Percentiles rank a stretch among this genome's conserved stretches.
Conservation (phyloP, 2,113 vertebrate genomes). For the Condylura cristata region DNA sequence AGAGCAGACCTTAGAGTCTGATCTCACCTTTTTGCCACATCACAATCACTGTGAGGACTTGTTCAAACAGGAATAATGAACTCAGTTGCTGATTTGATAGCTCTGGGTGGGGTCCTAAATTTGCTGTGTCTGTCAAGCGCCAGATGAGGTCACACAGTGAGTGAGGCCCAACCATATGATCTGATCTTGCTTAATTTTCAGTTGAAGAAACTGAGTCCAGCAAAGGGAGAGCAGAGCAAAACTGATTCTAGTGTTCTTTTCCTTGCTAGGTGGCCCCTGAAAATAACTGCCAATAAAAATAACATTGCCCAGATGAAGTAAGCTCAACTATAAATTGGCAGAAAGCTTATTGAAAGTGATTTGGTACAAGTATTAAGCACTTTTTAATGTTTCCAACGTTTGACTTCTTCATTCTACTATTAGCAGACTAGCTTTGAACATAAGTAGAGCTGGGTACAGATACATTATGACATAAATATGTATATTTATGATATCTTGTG, state of each 20-base stretch:
- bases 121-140: neutral
- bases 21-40: neutral
- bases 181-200: neutral
- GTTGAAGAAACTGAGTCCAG: neutral
- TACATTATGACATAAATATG: neutral
- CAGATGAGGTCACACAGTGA: neutral
- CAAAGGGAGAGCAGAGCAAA: neutral
- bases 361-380: neutral
- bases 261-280: neutral
- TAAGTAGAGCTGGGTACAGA: neutral
- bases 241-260: neutral
- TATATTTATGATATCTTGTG: neutral
- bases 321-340: neutral
- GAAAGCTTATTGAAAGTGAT: neutral
- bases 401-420: neutral
- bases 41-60: neutral
- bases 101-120: neutral
- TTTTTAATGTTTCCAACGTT: neutral
- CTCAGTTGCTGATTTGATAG: neutral
- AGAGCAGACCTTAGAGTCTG: neutral
- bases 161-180: neutral
- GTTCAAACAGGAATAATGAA: neutral
- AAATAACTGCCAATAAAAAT: constrained; percentile 18
- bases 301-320: neutral
- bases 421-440: neutral